Base-by-base conservation (phyloP, 2,797 vertebrate species). In the Neopelma chrysocephalum region DNA sequence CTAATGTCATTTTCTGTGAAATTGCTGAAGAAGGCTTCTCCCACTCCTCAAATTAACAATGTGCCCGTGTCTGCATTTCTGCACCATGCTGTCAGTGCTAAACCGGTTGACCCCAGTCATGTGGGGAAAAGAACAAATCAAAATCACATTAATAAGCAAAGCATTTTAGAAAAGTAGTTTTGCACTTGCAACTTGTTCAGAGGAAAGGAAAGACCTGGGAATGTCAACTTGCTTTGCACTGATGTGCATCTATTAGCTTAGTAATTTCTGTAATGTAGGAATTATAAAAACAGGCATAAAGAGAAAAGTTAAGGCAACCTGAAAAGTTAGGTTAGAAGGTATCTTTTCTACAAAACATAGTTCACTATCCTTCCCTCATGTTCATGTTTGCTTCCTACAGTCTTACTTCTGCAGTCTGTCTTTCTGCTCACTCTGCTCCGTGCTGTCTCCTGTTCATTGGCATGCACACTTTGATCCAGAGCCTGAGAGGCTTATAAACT, bases 1-100 rank as follows among this genome's bases (percentile, higher is more conserved):
- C 34, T 84, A 71, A 89, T 90, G 86, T 95, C 68, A 93, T 95
- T 95, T 95, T 93, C 71, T 94, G 91, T 94, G 93, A 94, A 95
- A 85, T 84, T 85, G 85, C 71, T 89, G 86, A 70, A 87, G 93
- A 90, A 45, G 86, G 51, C 70, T 94, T 95, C 84, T 91, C 66
- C 60, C 42, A 17, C 53, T 26, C 34, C 38, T 61, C 78, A 73
- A 29, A 71, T 22, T 94, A 88, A 92, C 90, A 89, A 1, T 21
- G 80, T 90, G 64, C 90, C 80, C 45, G 0, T 95, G 57, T 72
- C 85, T 95, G 71, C 80, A 69, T 94, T 94, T 95, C 78, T 95
- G 66, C 92, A 77, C 83, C 22, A 5, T 85, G 88, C 64, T 93
- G 78, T 85, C 91, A 92, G 47, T 87, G 81, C 77, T 89, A 69